Percentiles rank a stretch among this genome's conserved stretches.
Evolutionary conservation across 2,888 invertebrate species (phyloP).

Genomic region (Latrodectus hesperus): DNA sequence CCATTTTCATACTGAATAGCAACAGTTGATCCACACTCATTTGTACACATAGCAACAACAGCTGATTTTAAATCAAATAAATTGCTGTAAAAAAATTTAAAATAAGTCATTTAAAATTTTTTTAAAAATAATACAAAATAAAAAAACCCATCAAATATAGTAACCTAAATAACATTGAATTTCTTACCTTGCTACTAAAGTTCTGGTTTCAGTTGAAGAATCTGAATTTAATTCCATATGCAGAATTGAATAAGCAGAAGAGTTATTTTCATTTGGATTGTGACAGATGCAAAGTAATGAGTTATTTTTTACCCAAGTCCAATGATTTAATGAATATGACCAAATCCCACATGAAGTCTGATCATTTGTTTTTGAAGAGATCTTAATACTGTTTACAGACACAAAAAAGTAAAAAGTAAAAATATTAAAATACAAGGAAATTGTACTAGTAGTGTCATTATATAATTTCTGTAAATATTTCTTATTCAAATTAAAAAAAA

Average conservation of each 20-base stretch:
- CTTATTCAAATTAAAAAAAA: too few species aligned
- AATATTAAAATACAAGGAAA: background rate
- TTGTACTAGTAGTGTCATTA: too few species aligned
- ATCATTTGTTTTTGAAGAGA: background rate
- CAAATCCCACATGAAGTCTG: background rate
- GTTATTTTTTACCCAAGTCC: conserved; percentile 78
- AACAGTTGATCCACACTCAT: conserved; percentile 70
- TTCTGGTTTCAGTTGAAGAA: conserved; percentile 6
- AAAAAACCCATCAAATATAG: background rate
- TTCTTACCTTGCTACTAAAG: conserved; percentile 7
- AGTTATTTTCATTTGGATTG: background rate
- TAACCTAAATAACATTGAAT: background rate
- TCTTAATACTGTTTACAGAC: background rate
- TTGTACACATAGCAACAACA: conserved; percentile 71
- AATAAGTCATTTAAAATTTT: background rate
- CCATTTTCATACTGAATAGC: conserved; percentile 74
- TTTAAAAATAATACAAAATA: background rate
- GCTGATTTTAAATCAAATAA: conserved; percentile 69
- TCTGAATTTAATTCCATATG: background rate
- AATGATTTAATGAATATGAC: conserved; percentile 76
- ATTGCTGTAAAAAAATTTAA: conserved; percentile 19
- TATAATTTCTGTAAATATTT: too few species aligned
- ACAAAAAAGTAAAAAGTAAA: background rate
- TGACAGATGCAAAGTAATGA: conserved; percentile 65
- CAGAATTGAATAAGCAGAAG: conserved; percentile 6